Conservation (phyloP, 2,888 invertebrate species). For the Nomada goodeniana region DNA sequence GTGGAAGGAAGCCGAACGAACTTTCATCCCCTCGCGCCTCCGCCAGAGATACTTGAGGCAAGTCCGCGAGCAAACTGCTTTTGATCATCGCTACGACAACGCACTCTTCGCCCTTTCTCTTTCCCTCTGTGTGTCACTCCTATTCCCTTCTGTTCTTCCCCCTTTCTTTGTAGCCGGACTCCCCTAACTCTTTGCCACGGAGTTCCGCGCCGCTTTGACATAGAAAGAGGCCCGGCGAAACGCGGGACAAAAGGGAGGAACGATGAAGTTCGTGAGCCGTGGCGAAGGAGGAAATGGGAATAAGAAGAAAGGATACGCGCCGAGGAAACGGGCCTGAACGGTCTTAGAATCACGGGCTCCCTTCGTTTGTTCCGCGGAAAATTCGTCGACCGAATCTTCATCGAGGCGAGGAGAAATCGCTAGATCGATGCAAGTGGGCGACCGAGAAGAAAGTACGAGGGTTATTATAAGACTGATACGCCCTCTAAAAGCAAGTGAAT, state of each 20-base stretch:
- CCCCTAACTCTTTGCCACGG: slow-evolving; percentile 56
- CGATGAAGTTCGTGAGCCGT: slow-evolving; percentile 22
- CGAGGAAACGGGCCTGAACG: slow-evolving; percentile 37
- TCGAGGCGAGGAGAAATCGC: slow-evolving; percentile 3
- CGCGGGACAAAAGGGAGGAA: slow-evolving; percentile 27
- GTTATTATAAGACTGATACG: background rate
- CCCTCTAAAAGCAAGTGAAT: slow-evolving; percentile 71
- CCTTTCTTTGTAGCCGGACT: slow-evolving; percentile 51
- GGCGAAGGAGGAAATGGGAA: slow-evolving; percentile 28
- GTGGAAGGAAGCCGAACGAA: slow-evolving; percentile 68
- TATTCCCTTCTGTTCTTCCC: slow-evolving; percentile 21
- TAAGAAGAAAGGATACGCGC: slow-evolving; percentile 10
- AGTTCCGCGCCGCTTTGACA: slow-evolving; percentile 44
- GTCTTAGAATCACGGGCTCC: slow-evolving; percentile 41
- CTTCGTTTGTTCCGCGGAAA: too few species aligned
- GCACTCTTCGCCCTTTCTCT: slow-evolving; percentile 39
- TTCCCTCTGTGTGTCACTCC: slow-evolving; percentile 31
- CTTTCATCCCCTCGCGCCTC: slow-evolving; percentile 57
- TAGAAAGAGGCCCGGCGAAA: slow-evolving; percentile 25
- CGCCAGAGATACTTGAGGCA: slow-evolving; percentile 66
- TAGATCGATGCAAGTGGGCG: background rate
- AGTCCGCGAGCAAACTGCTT: slow-evolving; percentile 76
- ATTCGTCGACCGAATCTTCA: background rate
- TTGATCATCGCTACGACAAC: slow-evolving; percentile 73
- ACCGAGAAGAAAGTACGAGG: background rate